A percentile compares a stretch with the other conserved stretches of the same genome.
Evolutionary conservation across 1,140 invertebrate genomes (phyloP).

Genomic region (Oryctes rhinoceros): DNA sequence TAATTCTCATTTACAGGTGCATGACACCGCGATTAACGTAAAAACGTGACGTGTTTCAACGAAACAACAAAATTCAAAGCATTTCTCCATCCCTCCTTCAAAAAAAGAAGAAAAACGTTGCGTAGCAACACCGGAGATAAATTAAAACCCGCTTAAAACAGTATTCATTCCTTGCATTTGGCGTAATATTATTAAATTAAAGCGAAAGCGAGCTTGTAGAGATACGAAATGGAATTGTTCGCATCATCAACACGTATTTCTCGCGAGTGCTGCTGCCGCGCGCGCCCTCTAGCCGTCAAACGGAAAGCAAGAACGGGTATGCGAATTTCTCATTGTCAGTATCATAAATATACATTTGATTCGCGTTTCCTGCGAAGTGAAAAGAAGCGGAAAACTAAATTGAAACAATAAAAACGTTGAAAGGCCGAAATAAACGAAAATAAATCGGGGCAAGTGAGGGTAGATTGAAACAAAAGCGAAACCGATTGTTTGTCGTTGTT

Average conservation of each 20-base stretch:
- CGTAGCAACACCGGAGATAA: no score
- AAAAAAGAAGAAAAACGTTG: no score
- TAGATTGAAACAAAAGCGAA: conserved; percentile 18
- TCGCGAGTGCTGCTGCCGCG: background rate
- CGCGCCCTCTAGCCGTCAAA: background rate
- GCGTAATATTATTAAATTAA: no score
- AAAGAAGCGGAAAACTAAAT: conserved; percentile 18
- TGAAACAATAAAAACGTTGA: conserved; percentile 14
- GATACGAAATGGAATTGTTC: no score
- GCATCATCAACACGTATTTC: background rate
- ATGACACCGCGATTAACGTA: background rate
- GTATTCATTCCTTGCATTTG: no score
- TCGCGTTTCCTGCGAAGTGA: conserved; percentile 5
- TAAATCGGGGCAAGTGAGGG: conserved; percentile 2
- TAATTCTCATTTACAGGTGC: background rate
- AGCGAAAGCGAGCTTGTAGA: no score
- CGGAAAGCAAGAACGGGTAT: background rate
- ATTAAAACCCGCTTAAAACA: no score
- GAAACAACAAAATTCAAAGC: no score
- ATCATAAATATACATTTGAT: conserved; percentile 23
- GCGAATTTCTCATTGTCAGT: conserved; percentile 8
- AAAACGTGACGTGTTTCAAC: background rate
- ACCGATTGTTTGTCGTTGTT: conserved; percentile 13
- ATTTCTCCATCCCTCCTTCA: no score
- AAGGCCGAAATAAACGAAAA: conserved; percentile 9